Conservation (phyloP, 2,113 vertebrate genomes). For the Anser brachyrhynchus region DNA sequence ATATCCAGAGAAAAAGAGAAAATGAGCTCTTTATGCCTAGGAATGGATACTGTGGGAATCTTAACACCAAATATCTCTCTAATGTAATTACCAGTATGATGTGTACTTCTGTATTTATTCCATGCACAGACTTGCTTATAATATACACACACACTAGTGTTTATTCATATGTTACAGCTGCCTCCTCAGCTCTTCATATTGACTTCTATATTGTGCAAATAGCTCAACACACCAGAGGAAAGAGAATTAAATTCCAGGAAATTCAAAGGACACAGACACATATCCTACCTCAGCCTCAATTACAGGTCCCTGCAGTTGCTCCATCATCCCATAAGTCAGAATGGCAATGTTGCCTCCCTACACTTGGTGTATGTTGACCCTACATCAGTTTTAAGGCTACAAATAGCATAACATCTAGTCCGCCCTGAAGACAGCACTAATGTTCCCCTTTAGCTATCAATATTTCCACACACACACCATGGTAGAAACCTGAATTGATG, state of each 20-base stretch:
- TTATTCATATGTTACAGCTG: neutral
- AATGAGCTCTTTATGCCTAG: neutral
- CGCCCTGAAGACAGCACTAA: neutral
- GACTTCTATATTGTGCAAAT: neutral
- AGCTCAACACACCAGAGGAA: neutral
- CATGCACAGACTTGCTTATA: neutral
- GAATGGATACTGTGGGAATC: neutral
- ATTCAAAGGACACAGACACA: neutral
- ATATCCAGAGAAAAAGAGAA: neutral
- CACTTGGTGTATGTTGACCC: neutral
- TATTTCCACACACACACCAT: neutral
- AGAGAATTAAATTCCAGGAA: neutral
- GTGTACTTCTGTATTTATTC: neutral
- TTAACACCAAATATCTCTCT: neutral
- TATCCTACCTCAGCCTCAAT: accelerated
- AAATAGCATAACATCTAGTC: neutral
- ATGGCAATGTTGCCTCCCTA: neutral
- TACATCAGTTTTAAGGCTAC: neutral
- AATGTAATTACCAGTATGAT: neutral
- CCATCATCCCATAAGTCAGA: neutral
- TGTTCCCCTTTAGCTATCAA: neutral
- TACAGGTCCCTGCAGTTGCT: neutral
- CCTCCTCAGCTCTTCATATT: neutral
- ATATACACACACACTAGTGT: neutral
- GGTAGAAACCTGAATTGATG: neutral